Percentiles rank a stretch among this genome's conserved stretches.
Conservation (phyloP, 2,113 vertebrate genomes). For the Cettia cetti region DNA sequence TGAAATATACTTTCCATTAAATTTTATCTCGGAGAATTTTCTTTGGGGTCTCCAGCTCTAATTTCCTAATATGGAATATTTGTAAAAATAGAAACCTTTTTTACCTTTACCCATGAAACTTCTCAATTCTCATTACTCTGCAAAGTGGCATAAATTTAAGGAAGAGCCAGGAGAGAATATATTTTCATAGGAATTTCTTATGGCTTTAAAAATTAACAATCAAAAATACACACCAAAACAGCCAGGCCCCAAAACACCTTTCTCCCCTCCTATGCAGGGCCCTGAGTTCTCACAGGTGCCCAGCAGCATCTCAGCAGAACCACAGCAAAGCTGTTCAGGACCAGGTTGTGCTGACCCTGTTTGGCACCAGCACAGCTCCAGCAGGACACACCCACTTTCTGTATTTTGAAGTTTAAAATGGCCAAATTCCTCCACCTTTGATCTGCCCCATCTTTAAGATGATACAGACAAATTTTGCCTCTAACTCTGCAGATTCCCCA, state of each 20-base stretch:
- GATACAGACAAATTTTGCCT: not conserved
- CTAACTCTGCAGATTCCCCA: not conserved
- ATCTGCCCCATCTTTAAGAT: not conserved
- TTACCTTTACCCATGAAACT: not conserved
- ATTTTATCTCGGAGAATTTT: not conserved
- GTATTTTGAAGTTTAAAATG: not conserved
- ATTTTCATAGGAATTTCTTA: not conserved
- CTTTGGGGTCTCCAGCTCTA: not conserved
- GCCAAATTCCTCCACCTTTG: not conserved
- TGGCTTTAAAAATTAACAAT: not conserved
- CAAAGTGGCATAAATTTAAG: not conserved
- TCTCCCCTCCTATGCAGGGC: fast-evolving
- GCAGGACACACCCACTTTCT: not conserved
- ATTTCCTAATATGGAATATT: not conserved
- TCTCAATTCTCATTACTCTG: not conserved
- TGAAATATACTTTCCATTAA: not conserved
- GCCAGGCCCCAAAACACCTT: not conserved
- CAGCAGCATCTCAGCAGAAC: not conserved
- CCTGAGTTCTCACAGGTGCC: not conserved
- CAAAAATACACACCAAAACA: not conserved
- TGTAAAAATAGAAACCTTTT: not conserved
- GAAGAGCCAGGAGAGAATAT: not conserved
- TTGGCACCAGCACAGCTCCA: not conserved
- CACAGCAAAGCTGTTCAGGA: not conserved
- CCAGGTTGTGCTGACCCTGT: not conserved